Conservation (phyloP, 2,113 vertebrate genomes). For the Thunnus maccoyii region DNA sequence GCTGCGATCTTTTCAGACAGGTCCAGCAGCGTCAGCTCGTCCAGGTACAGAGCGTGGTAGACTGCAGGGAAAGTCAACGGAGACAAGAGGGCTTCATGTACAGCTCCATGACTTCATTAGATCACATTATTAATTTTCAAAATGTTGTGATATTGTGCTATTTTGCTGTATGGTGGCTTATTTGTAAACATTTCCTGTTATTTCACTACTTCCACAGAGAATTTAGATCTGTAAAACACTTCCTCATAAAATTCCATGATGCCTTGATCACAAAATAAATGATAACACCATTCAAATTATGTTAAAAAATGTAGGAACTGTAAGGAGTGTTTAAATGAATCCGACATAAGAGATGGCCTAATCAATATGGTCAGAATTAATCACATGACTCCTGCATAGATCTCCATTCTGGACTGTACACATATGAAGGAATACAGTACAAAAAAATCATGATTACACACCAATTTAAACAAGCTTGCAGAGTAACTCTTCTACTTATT, state of each 20-base stretch:
- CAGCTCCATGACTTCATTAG: not conserved
- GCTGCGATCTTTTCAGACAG: slow-evolving; percentile 92
- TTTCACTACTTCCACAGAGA: no score
- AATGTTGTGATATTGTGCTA: not conserved
- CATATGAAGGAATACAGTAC: not conserved
- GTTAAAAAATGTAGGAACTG: not conserved
- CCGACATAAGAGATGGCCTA: no score
- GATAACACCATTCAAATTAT: not conserved
- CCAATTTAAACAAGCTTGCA: no score
- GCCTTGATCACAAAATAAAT: not conserved
- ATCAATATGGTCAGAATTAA: not conserved
- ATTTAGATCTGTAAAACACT: not conserved
- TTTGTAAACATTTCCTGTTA: not conserved
- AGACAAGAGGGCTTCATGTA: not conserved
- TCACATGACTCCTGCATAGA: not conserved
- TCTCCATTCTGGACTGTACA: not conserved
- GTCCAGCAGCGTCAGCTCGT: slow-evolving; percentile 91
- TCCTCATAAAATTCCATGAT: not conserved
- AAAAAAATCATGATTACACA: not conserved
- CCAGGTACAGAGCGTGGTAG: slow-evolving; percentile 94
- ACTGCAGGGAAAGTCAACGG: slow-evolving; percentile 79
- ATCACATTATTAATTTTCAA: not conserved
- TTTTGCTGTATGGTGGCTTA: not conserved
- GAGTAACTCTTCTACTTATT: no score
- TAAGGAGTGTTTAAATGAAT: not conserved